Conservation (phyloP, 2,888 invertebrate genomes). For the Xanthostigma xanthostigma region DNA sequence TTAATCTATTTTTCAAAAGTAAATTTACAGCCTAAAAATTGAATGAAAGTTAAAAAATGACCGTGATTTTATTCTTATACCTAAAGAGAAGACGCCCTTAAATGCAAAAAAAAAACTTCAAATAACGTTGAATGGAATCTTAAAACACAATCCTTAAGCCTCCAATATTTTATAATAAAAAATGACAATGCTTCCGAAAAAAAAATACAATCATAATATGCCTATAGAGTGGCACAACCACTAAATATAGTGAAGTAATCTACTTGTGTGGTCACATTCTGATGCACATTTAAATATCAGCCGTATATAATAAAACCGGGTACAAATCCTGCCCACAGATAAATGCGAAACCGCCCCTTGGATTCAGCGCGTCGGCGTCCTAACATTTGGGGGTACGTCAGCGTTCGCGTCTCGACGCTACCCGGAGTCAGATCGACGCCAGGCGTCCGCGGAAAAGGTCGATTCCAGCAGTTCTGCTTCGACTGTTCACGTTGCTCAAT, state of each 20-base stretch:
- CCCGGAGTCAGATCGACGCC: slow-evolving; percentile 21
- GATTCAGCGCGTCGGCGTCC: slow-evolving; percentile 27
- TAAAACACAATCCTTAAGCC: neutral
- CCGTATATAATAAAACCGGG: slow-evolving; percentile 4
- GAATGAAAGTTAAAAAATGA: no score
- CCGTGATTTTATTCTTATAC: no score
- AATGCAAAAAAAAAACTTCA: no score
- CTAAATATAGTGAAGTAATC: slow-evolving; percentile 8
- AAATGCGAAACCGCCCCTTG: slow-evolving; percentile 26
- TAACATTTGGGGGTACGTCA: slow-evolving; percentile 27
- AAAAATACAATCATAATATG: slow-evolving; percentile 17
- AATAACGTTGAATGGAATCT: no score
- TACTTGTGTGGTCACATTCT: slow-evolving; percentile 9
- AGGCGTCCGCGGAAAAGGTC: slow-evolving; percentile 21
- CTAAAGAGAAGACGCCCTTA: no score
- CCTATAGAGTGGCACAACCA: neutral
- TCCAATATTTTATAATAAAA: slow-evolving; percentile 22
- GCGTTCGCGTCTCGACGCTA: slow-evolving; percentile 12
- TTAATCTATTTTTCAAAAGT: no score
- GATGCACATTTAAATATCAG: neutral
- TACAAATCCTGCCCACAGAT: slow-evolving; percentile 30
- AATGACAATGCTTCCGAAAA: slow-evolving; percentile 24
- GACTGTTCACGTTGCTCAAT: neutral
- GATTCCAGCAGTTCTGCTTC: slow-evolving; percentile 1
- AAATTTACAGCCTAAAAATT: no score